Conservation (phyloP, 2,888 invertebrate species). For the Tachina lurida region DNA sequence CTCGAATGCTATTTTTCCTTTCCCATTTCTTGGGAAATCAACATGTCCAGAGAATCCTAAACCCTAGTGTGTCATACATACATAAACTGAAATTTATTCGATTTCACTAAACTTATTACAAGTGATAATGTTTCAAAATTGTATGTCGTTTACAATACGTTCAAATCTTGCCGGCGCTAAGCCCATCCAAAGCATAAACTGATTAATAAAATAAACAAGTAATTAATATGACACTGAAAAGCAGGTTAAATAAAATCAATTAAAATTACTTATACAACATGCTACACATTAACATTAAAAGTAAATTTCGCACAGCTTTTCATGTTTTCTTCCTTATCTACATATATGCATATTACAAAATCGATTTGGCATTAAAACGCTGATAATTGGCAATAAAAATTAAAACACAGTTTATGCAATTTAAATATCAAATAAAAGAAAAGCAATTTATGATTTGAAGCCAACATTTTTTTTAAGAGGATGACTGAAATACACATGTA, state of each 20-base stretch:
- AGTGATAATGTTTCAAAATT: too few relatives aligned
- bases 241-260: constrained; percentile 54
- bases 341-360: constrained; percentile 32
- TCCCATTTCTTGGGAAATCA: too few relatives aligned
- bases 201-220: constrained; percentile 46
- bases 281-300: constrained; percentile 45
- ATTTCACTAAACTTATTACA: too few relatives aligned
- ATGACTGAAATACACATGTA: background rate
- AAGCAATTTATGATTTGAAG: constrained; percentile 7
- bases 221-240: constrained; percentile 51
- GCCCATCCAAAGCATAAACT: background rate
- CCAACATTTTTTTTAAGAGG: constrained; percentile 23
- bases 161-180: constrained; percentile 33
- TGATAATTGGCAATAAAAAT: constrained; percentile 51
- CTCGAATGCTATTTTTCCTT: too few relatives aligned
- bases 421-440: constrained; percentile 21
- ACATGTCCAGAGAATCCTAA: too few relatives aligned
- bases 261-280: constrained; percentile 61
- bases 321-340: constrained; percentile 62
- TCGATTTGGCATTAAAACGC: constrained; percentile 58
- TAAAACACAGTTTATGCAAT: constrained; percentile 52
- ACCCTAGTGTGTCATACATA: too few relatives aligned
- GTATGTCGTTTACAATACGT: background rate
- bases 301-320: constrained; percentile 29
- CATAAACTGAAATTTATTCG: too few relatives aligned